A percentile compares a stretch with the other conserved stretches of the same genome.
Conservation (phyloP, 2,888 invertebrate species). For the Megalurothrips usitatus region DNA sequence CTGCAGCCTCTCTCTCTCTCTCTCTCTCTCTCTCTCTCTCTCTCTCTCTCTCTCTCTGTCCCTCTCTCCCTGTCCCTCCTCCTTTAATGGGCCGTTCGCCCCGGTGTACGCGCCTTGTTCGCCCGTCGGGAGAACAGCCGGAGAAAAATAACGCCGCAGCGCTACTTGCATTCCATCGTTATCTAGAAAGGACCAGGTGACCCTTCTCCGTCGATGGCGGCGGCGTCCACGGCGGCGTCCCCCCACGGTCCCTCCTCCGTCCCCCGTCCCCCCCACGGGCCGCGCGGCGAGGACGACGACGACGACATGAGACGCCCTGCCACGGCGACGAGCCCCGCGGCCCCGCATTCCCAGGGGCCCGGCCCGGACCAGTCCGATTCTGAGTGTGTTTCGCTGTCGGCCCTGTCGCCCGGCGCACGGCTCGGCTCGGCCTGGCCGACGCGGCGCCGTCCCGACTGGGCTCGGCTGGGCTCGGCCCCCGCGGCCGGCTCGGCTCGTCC, state of each 20-base stretch:
- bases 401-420: neutral
- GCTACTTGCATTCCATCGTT: constrained; percentile 11
- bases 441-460: neutral
- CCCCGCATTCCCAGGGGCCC: neutral
- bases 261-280: too few species aligned
- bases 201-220: neutral
- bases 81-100: too few species aligned
- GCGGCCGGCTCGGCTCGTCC: neutral
- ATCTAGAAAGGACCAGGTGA: neutral
- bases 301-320: too few species aligned
- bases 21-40: too few species aligned
- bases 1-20: too few species aligned
- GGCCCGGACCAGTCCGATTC: neutral
- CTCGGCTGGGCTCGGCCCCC: neutral
- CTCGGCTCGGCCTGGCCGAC: neutral
- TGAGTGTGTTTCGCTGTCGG: constrained; percentile 20
- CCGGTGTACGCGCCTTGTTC: too few species aligned
- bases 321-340: neutral
- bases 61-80: too few species aligned
- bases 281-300: too few species aligned
- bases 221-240: too few species aligned
- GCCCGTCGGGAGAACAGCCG: too few species aligned
- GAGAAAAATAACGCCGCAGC: neutral
- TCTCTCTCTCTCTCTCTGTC: too few species aligned
- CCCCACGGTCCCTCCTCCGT: too few species aligned